phyloP scores from a whole-genome alignment of 2,113 vertebrate species.

The Drymodes brunneopygia region DNA sequence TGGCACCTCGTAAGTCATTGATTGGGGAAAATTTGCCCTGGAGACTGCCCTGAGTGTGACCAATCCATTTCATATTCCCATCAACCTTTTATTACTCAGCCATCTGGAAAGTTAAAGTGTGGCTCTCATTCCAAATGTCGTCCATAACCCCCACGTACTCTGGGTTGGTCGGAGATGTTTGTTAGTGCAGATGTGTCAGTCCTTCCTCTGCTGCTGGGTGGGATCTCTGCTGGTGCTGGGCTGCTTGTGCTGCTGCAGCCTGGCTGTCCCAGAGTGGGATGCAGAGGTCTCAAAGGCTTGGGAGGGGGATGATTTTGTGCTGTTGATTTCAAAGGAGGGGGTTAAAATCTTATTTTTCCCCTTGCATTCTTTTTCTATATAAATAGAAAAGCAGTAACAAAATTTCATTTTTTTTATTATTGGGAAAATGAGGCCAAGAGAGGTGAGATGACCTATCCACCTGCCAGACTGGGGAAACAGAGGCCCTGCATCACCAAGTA shows the following conservation, averaged over 20 bases:
- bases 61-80: conserved; percentile 40
- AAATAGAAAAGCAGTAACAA: background rate
- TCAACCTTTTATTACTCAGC: conserved; percentile 47
- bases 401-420: background rate
- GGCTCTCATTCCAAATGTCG: conserved; percentile 31
- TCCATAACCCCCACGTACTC: background rate
- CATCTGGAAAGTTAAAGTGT: conserved; percentile 67
- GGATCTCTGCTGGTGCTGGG: background rate
- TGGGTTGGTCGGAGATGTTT: background rate
- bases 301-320: rapidly evolving
- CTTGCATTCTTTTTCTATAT: background rate
- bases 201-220: background rate
- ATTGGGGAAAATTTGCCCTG: background rate
- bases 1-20: conserved; percentile 87
- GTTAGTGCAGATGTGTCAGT: background rate
- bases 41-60: conserved; percentile 21
- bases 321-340: background rate
- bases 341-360: too few species aligned
- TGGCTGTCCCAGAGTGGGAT: background rate
- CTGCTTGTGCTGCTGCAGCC: background rate
- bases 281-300: background rate
- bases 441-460: background rate
- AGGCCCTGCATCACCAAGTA: background rate
- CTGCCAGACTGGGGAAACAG: background rate
- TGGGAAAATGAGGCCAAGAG: background rate